Base-by-base conservation (phyloP, 1,140 invertebrate genomes). In the Cepaea nemoralis region DNA sequence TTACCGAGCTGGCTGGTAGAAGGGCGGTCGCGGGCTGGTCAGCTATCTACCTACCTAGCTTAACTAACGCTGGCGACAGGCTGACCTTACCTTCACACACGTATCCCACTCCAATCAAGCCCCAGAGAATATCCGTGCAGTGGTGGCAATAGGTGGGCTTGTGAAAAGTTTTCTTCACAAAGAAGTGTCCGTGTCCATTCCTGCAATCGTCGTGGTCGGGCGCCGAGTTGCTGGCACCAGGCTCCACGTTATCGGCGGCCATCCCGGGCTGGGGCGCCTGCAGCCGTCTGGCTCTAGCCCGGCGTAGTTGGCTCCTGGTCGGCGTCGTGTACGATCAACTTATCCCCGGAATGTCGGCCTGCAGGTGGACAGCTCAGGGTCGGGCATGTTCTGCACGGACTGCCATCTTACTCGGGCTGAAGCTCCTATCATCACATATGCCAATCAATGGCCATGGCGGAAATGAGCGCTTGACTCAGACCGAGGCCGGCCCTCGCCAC, bases 111-210 rank as follows among this genome's bases (percentile, higher is more conserved):
- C 98, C 97, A 91, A 99, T 98, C 92, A 99, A 95, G 90, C 98
- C 98, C 98, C 98, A 99, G 86, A 99, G 95, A 94, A 99, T 96
- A 93, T 99, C 98, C 88, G 97, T 97, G 94, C 98, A 99, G 94
- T 99, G 97, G 93, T 99, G 98, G 94, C 98, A 99, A 94, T 99
- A 99, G 88, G 97, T 98, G 90, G 98, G 98, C 94, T 99, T 99
- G 93, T 99, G 98, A 94, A 99, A 99, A 92, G 97, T 99, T 94
- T 99, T 99, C 95, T 99, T 99, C 92, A 95, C 95, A 94, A 99
- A 99, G 94, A 95, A 97, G 94, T 99, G 98, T 89, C 97, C 97
- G 93, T 97, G 96, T 45, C 88, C 89, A 27, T 83, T 82, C 40
- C 85, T 80, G n/a, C 42, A 63, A 37, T 88, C 87, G 70, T 83